These are phyloP conservation scores for Helobdella robusta DNA, from an alignment of 2,888 invertebrate genomes.

Conservation along the genomic window DNA sequence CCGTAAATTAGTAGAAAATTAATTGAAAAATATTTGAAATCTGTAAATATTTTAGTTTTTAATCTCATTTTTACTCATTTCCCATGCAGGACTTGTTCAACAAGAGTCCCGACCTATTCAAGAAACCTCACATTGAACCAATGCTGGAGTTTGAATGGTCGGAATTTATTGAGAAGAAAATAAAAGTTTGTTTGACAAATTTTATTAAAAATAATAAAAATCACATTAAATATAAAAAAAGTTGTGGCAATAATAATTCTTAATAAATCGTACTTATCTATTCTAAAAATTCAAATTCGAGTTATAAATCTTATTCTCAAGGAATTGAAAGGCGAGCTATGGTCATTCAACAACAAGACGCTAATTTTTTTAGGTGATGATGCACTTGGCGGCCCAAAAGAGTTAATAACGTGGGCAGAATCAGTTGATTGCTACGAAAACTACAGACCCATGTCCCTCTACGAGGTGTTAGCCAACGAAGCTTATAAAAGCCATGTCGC, in stretches of 20 bases:
- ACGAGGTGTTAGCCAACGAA: slow-evolving; percentile 45
- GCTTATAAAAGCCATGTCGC: slow-evolving; percentile 43
- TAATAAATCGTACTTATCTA: background rate
- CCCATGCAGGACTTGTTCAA: slow-evolving; percentile 42
- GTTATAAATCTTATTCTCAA: slow-evolving; percentile 30
- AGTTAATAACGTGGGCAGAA: slow-evolving; percentile 46
- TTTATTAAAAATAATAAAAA: background rate
- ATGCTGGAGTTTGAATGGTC: slow-evolving; percentile 50
- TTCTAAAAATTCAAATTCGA: background rate
- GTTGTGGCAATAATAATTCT: background rate
- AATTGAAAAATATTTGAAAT: background rate
- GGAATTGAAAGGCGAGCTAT: slow-evolving; percentile 47
- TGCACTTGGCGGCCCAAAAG: slow-evolving; percentile 44
- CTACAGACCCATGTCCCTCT: slow-evolving; percentile 44
- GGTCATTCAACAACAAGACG: slow-evolving; percentile 45
- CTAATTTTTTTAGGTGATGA: slow-evolving; percentile 44
- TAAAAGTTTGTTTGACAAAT: slow-evolving; percentile 38
- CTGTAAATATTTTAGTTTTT: background rate
- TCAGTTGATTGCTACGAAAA: slow-evolving; percentile 44
- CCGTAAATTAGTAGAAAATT: background rate
- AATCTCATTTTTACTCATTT: background rate
- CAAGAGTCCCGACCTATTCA: slow-evolving; percentile 38
- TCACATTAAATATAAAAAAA: background rate
- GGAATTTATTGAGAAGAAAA: slow-evolving; percentile 44
- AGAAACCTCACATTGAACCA: slow-evolving; percentile 39